These are phyloP conservation scores for Mus pahari DNA, from an alignment of 2,113 vertebrate species.

Conservation along the genomic window DNA sequence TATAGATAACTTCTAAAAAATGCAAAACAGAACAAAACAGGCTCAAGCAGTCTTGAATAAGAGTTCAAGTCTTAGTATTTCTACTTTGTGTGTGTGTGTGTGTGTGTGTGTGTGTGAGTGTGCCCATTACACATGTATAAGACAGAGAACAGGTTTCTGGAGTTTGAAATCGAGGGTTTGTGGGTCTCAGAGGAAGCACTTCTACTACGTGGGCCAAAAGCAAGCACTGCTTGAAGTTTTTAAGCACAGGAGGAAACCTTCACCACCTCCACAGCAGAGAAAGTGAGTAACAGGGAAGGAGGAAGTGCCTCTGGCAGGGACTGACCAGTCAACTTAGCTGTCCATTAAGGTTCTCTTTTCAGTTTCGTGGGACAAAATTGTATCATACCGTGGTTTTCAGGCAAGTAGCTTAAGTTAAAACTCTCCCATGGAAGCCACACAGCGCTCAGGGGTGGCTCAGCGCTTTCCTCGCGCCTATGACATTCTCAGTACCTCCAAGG, in stretches of 20 bases:
- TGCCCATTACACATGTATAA: neutral
- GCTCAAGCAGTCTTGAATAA: constrained; percentile 9
- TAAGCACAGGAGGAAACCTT: neutral
- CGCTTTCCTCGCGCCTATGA: no score
- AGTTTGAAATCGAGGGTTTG: neutral
- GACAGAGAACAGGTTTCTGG: neutral
- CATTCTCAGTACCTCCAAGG: neutral
- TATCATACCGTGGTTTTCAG: neutral
- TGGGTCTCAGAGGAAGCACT: neutral
- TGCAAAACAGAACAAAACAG: neutral
- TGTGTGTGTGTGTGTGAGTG: neutral
- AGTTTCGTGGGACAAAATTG: constrained; percentile 50
- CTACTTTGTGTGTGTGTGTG: neutral
- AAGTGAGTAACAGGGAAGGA: neutral
- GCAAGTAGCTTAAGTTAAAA: neutral
- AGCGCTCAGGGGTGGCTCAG: neutral
- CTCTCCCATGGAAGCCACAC: neutral
- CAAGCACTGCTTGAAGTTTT: constrained; percentile 17
- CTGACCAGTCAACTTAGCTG: neutral
- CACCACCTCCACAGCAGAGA: neutral
- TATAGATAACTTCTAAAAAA: neutral
- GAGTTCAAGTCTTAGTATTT: constrained; percentile 18
- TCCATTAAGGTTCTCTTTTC: constrained; percentile 34
- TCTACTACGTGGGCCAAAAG: neutral
- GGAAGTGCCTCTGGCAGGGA: neutral